phyloP scores from a whole-genome alignment of 2,113 vertebrate genomes.

The Puffinus mauretanicus region DNA sequence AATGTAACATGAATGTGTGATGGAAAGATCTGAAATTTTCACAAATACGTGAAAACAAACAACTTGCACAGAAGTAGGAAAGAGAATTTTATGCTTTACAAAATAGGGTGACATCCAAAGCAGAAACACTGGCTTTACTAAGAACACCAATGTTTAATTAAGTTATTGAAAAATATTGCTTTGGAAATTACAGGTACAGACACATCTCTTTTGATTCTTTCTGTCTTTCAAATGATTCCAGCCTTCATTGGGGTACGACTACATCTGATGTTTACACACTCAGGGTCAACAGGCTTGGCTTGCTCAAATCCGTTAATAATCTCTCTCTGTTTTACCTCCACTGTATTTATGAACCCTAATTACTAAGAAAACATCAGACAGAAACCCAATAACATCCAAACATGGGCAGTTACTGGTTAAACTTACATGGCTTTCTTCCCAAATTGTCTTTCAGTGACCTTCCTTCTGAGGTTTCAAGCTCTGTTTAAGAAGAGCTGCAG shows the following conservation, averaged over 20 bases:
- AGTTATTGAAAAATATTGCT: neutral
- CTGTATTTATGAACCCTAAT: neutral
- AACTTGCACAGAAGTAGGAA: neutral
- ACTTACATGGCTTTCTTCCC: slow-evolving; percentile 10
- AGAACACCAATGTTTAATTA: neutral
- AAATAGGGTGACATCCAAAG: neutral
- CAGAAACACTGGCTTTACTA: neutral
- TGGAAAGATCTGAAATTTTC: neutral
- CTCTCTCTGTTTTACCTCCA: neutral
- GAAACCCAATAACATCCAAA: neutral
- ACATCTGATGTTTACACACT: neutral
- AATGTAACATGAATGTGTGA: neutral
- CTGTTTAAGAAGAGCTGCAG: slow-evolving; percentile 12
- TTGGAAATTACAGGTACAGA: neutral
- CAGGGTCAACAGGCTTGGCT: neutral
- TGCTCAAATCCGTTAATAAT: neutral
- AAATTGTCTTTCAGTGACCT: slow-evolving; percentile 31
- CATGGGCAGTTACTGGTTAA: neutral
- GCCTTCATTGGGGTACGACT: neutral
- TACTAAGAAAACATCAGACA: neutral
- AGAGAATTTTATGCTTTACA: neutral
- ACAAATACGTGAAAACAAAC: neutral
- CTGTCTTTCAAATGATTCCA: slow-evolving; percentile 1
- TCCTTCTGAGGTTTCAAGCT: slow-evolving; percentile 28
- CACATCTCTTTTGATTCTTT: neutral